Evolutionary conservation across 1,140 invertebrate species (phyloP), one percentile per base, ranked within the genome.

Genomic region (Drepana arcuata): DNA sequence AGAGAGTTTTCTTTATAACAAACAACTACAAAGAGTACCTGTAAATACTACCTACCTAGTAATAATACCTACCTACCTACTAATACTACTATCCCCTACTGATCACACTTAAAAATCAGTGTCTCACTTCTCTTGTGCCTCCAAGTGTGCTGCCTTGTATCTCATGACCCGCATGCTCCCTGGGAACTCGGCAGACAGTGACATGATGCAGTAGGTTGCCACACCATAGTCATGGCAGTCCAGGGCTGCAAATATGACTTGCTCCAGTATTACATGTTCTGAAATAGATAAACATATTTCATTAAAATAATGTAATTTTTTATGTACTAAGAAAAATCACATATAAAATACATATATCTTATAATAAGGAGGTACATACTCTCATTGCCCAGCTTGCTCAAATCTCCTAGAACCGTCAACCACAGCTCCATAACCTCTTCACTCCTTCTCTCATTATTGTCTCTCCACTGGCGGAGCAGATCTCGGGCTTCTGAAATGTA

Each of bases 311-410:
- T 21, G 4, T 21, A 21, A 21, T 5, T 21, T 4, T 21, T 4
- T 21, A 21, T 5, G 18, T 21, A 21, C 18, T 21, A 21, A 4
- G 4, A 21, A 5, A 5, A 4, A 5, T 5, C 9, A 5, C 18
- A 21, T 21, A 5, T 9, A 21, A 21, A 9, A 21, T 21, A 9
- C 4, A 9, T 21, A 9, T 21, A 21, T 9, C 4, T 9, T 21
- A 21, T 9, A 21, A 31, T 25, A 6, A 15, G 30, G 9, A 28
- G 35, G 14, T 59, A 58, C 87, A 86, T 85, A 96, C 95, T 90
- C 86, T 99, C 97, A 88, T 95, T 96, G 36, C 95, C 96, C 28
- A 98, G 85, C 72, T 93, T 93, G 43, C 92, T 83, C 13, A 92
- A 74, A 27, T 87, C 83, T 60, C 88, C 87, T n/a, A 98, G 70